Percentiles rank a stretch among this genome's conserved stretches.
Conservation (phyloP, 1,140 invertebrate genomes). For the Drosophila dunni region DNA sequence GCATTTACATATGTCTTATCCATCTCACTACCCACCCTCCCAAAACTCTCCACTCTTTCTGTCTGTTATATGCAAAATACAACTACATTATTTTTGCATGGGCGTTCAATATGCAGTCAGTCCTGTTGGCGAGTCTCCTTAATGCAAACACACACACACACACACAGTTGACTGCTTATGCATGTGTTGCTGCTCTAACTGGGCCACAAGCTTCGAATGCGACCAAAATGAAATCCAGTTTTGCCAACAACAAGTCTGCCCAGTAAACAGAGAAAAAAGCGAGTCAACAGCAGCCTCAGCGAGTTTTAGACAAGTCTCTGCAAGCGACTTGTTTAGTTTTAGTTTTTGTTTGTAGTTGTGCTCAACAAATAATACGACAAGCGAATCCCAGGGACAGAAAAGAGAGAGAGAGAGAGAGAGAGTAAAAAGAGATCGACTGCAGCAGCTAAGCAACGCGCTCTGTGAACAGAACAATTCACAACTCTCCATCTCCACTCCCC, state of each 20-base stretch:
- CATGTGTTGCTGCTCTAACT: slow-evolving; percentile 56
- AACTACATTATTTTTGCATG: slow-evolving; percentile 48
- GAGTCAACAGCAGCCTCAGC: slow-evolving; percentile 17
- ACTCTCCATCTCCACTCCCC: neutral
- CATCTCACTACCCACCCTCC: neutral
- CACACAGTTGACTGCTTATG: slow-evolving; percentile 8
- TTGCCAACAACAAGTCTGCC: slow-evolving; percentile 36
- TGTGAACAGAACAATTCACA: slow-evolving; percentile 14
- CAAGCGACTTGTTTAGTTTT: slow-evolving; percentile 66
- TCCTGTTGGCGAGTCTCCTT: slow-evolving; percentile 60
- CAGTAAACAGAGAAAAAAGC: slow-evolving; percentile 32
- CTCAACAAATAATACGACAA: slow-evolving; percentile 57
- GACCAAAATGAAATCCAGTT: slow-evolving; percentile 71
- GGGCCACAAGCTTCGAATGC: slow-evolving; percentile 62
- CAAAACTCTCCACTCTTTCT: neutral
- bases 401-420: slow-evolving; percentile 12
- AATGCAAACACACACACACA: slow-evolving; percentile 1
- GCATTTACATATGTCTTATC: slow-evolving; percentile 29
- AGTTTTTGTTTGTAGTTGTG: slow-evolving; percentile 51
- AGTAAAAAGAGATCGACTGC: slow-evolving; percentile 21
- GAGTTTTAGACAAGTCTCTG: slow-evolving; percentile 46
- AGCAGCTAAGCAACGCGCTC: slow-evolving; percentile 44
- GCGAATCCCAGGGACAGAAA: neutral
- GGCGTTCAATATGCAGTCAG: slow-evolving; percentile 69
- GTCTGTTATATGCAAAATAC: slow-evolving; percentile 37